Evolutionary conservation across 1,140 invertebrate genomes (phyloP), one percentile per base, ranked within the genome.

Genomic region (Lucilia cuprina): DNA sequence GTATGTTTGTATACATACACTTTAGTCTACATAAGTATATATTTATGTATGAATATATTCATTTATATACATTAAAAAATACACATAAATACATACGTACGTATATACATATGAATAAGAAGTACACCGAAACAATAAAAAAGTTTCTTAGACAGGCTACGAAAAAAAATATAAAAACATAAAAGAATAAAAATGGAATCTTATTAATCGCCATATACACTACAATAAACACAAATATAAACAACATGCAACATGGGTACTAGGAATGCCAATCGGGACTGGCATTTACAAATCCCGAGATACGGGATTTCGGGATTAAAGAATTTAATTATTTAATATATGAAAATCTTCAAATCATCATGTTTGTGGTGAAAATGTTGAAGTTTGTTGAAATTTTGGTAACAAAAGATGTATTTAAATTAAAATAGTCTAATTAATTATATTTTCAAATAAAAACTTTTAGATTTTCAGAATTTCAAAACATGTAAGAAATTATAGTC

Each of bases 181-280:
- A 70, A 70, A 70, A 70, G 8, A 19, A 70, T 19, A 70, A 70
- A 70, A 70, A 70, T 70, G 65, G 65, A 70, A 70, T 70, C 65
- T 70, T 70, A 70, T 70, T 70, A 70, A 70, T 70, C 21, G 65
- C 65, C 65, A 70, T 70, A 70, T 70, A 70, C 65, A 70, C 65
- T 70, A 70, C 65, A 70, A 70, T 70, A 70, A 70, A 19, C n/a
- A 25, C 65, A 70, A 70, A 70, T 70, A 70, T n/a, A 70, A 70
- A 70, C 65, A n/a, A 70, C 65, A 10, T 70, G n/a, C 10, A 55
- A n/a, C n/a, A n/a, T n/a, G n/a, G n/a, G n/a, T 30, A 30, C 25
- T 30, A 30, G 25, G 25, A 3, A 30, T 30, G 1, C 25, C 25
- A 30, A 30, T 2, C 25, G 25, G 25, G 25, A 30, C 25, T 30